Conservation (phyloP, 30 jellyfish, hydroid and myxozoan species). For the Turritopsis dohrnii region DNA sequence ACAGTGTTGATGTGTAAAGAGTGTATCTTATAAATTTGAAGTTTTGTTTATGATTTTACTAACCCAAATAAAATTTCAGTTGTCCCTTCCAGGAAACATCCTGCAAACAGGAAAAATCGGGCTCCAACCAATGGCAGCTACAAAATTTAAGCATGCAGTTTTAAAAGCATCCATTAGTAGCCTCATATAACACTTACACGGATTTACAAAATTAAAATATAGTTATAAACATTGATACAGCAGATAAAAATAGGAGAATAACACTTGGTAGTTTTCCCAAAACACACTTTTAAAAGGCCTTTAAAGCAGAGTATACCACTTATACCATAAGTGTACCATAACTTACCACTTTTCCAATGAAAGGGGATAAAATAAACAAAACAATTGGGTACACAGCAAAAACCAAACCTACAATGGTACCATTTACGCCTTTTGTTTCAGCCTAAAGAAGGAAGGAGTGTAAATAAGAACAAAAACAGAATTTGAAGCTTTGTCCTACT, state of each 20-base stretch:
- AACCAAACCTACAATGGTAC: conserved; percentile 50
- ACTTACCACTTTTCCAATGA: conserved; percentile 57
- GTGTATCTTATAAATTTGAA: too few relatives aligned
- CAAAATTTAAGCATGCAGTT: neutral
- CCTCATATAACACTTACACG: too few relatives aligned
- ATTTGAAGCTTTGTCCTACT: neutral
- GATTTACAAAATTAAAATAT: too few relatives aligned
- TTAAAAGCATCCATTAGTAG: too few relatives aligned
- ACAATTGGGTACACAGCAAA: conserved; percentile 67
- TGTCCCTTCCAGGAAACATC: conserved; percentile 62
- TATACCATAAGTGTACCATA: too few relatives aligned
- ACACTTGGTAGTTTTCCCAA: too few relatives aligned
- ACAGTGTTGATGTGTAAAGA: too few relatives aligned
- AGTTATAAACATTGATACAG: too few relatives aligned
- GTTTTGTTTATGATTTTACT: too few relatives aligned
- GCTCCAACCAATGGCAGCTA: conserved; percentile 72
- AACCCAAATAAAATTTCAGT: conserved; percentile 79
- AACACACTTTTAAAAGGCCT: too few relatives aligned
- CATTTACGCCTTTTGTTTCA: conserved; percentile 38
- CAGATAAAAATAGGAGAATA: too few relatives aligned
- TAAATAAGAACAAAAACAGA: neutral
- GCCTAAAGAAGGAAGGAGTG: conserved; percentile 36
- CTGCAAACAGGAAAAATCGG: conserved; percentile 39
- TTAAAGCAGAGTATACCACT: too few relatives aligned
- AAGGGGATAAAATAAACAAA: conserved; percentile 59